phyloP scores from a whole-genome alignment of 2,888 invertebrate genomes.

The Agonum fuliginosum region DNA sequence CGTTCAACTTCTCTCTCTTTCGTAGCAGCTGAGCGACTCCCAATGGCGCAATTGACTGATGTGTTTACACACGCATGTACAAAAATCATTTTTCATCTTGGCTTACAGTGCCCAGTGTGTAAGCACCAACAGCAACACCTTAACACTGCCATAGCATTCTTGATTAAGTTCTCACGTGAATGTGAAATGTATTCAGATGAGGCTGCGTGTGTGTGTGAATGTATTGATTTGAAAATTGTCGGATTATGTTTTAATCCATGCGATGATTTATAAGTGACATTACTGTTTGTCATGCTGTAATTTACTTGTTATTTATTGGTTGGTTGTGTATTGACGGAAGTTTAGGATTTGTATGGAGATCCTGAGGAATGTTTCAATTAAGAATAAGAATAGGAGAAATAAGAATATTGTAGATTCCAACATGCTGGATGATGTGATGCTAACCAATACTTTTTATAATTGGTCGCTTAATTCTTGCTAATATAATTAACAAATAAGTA shows the following conservation, averaged over 20 bases:
- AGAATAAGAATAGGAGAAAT: slow-evolving; percentile 7
- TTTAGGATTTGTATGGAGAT: no score
- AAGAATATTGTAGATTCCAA: not conserved
- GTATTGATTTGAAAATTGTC: slow-evolving; percentile 58
- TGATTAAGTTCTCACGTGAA: slow-evolving; percentile 54
- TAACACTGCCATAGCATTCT: not conserved
- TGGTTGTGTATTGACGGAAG: slow-evolving; percentile 39
- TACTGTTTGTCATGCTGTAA: slow-evolving; percentile 31
- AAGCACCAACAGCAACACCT: slow-evolving; percentile 26
- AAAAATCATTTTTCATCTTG: slow-evolving; percentile 59
- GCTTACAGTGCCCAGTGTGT: slow-evolving; percentile 47
- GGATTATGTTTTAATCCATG: slow-evolving; percentile 50
- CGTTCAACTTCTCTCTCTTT: no score
- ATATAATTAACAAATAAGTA: no score
- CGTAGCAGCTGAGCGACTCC: slow-evolving; percentile 25
- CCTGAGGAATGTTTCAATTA: slow-evolving; percentile 10
- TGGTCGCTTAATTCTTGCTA: no score
- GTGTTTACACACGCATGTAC: slow-evolving; percentile 59
- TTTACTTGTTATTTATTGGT: slow-evolving; percentile 35
- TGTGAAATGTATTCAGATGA: slow-evolving; percentile 36
- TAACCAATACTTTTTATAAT: no score
- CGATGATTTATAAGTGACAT: slow-evolving; percentile 55
- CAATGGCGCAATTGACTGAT: slow-evolving; percentile 55
- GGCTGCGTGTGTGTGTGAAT: slow-evolving; percentile 30
- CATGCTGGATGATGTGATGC: not conserved